These are phyloP conservation scores for Merluccius polli DNA, from an alignment of 2,797 vertebrate genomes.

Conservation along the genomic window DNA sequence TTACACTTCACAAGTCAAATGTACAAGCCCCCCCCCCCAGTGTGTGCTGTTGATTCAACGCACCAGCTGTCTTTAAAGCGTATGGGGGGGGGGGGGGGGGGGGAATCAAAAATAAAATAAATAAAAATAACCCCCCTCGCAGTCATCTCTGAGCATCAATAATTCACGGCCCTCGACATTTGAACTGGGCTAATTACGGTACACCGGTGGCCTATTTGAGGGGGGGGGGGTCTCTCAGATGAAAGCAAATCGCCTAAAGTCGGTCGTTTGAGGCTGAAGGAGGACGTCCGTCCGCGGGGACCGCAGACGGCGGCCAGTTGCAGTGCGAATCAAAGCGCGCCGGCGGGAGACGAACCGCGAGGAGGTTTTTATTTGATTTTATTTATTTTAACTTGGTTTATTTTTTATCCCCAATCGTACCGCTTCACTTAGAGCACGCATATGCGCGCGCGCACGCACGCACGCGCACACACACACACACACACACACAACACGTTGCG, in stretches of 20 bases:
- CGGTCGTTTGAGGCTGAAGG: constrained; percentile 38
- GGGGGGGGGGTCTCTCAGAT: constrained; percentile 60
- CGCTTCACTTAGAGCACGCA: not conserved
- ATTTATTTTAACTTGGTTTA: too few relatives aligned
- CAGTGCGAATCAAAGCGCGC: not conserved
- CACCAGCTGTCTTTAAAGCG: not conserved
- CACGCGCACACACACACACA: constrained; percentile 32
- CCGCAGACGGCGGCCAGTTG: not conserved
- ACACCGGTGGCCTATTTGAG: constrained; percentile 73
- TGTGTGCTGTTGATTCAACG: not conserved
- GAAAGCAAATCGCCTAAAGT: constrained; percentile 49
- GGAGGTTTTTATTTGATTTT: too few relatives aligned
- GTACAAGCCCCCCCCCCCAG: too few relatives aligned
- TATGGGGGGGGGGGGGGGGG: too few relatives aligned
- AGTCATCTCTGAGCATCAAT: constrained; percentile 67
- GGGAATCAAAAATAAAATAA: not conserved
- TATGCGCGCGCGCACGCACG: constrained; percentile 19
- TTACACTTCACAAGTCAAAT: not conserved
- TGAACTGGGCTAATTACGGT: constrained; percentile 78
- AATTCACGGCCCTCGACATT: constrained; percentile 72
- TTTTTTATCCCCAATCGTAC: not conserved
- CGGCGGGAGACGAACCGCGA: not conserved
- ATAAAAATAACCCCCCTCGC: constrained; percentile 27
- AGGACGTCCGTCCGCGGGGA: not conserved
- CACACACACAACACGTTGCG: too few relatives aligned